Conservation (phyloP, 53 echinoderm and acorn worm genomes). For the Stichopus horrens region DNA sequence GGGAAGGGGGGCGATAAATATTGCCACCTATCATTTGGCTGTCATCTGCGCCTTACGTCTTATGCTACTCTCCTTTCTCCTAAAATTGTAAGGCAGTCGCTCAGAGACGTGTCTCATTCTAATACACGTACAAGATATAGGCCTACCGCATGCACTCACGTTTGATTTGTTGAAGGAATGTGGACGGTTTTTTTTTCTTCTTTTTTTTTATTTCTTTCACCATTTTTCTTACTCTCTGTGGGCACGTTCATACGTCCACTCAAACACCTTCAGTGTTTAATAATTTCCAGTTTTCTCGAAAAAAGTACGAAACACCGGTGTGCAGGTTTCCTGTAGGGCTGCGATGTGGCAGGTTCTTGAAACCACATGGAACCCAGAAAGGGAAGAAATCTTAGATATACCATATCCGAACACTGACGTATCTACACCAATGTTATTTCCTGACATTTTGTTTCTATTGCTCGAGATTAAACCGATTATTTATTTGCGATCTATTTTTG, state of each 20-base stretch:
- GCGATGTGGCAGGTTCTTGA: slow-evolving; percentile 17
- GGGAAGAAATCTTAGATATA: slow-evolving; percentile 7
- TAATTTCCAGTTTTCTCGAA: neutral
- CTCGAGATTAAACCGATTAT: neutral
- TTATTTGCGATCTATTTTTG: neutral
- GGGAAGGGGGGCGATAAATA: no score
- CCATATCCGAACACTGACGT: slow-evolving; percentile 34
- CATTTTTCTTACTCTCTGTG: neutral
- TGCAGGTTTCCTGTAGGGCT: slow-evolving; percentile 4
- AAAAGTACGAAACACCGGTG: slow-evolving; percentile 11
- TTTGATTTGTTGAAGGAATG: no score
- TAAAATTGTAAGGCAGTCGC: no score
- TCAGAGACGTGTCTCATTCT: no score
- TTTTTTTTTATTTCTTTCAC: no score
- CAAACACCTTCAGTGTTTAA: neutral
- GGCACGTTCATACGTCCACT: neutral
- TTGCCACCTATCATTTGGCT: no score
- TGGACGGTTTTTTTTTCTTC: no score
- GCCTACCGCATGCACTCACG: no score
- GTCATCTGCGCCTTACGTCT: no score
- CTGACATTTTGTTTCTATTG: slow-evolving; percentile 11
- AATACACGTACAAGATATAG: no score
- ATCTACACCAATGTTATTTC: slow-evolving; percentile 46
- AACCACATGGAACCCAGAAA: slow-evolving; percentile 6
- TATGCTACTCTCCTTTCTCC: no score